A percentile compares a stretch with the other conserved stretches of the same genome.
phyloP scores from a whole-genome alignment of 2,113 vertebrate species.

The Otolemur garnettii region DNA sequence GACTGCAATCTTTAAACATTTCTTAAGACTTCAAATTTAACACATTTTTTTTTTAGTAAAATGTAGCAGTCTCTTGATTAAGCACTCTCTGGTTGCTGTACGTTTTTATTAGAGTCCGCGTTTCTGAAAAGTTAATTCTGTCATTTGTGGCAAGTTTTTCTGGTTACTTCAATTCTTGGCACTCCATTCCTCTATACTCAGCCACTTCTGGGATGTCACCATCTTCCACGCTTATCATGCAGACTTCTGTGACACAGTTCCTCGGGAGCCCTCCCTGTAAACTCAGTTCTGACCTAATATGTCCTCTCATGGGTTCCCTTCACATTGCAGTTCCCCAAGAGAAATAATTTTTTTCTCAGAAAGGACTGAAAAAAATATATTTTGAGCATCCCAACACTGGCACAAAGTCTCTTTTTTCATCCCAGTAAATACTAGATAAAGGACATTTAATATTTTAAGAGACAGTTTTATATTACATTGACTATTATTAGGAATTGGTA shows the following conservation, averaged over 20 bases:
- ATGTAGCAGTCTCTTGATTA: neutral
- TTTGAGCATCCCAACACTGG: neutral
- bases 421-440: neutral
- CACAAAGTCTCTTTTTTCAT: neutral
- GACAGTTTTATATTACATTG: neutral
- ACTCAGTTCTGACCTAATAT: neutral
- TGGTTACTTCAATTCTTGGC: neutral
- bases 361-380: conserved; percentile 18
- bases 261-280: neutral
- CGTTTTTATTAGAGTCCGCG: neutral
- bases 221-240: neutral
- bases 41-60: neutral
- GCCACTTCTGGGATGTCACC: neutral
- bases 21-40: conserved; percentile 15
- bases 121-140: neutral
- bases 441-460: conserved; percentile 28
- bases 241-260: neutral
- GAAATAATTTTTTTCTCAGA: neutral
- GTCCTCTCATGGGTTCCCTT: neutral
- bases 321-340: neutral
- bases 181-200: neutral
- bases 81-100: neutral
- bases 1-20: neutral
- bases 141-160: neutral
- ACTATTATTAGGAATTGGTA: neutral